Percentiles rank a stretch among this genome's conserved stretches.
Evolutionary conservation across 2,888 invertebrate genomes (phyloP).

Genomic region (Idaea dimidiata): DNA sequence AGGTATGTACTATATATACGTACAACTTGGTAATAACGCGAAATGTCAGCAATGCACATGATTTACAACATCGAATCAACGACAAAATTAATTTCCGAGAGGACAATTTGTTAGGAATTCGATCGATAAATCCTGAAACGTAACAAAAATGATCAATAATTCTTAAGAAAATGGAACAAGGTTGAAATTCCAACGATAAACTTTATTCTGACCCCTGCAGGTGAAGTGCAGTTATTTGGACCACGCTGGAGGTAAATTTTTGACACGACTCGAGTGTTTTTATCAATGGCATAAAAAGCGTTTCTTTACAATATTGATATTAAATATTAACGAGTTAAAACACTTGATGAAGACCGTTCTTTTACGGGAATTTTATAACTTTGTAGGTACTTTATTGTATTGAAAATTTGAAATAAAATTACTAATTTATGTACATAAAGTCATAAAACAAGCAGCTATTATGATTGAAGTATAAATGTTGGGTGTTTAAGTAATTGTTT

Average conservation of each 20-base stretch:
- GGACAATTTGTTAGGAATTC: conserved; percentile 20
- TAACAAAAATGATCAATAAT: not conserved
- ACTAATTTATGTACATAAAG: not conserved
- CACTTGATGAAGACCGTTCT: not conserved
- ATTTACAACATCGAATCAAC: conserved; percentile 10
- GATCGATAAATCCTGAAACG: not conserved
- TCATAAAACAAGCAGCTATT: not conserved
- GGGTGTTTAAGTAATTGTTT: too few relatives aligned
- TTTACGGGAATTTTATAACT: not conserved
- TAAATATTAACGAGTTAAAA: not conserved
- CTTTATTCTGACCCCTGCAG: not conserved
- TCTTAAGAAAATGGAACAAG: not conserved
- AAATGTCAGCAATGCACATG: not conserved
- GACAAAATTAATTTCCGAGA: conserved; percentile 8
- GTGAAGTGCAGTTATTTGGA: not conserved
- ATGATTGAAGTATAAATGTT: too few relatives aligned
- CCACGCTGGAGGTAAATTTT: not conserved
- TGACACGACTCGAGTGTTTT: not conserved
- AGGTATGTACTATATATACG: too few relatives aligned
- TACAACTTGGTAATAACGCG: not conserved
- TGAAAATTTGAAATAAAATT: not conserved
- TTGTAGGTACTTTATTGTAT: not conserved
- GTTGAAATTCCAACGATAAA: not conserved
- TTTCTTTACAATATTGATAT: conserved; percentile 1
- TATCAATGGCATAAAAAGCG: not conserved